Percentiles rank a stretch among this genome's conserved stretches.
Conservation (phyloP, 2,888 invertebrate species). For the Hydroisotoma schaefferi region DNA sequence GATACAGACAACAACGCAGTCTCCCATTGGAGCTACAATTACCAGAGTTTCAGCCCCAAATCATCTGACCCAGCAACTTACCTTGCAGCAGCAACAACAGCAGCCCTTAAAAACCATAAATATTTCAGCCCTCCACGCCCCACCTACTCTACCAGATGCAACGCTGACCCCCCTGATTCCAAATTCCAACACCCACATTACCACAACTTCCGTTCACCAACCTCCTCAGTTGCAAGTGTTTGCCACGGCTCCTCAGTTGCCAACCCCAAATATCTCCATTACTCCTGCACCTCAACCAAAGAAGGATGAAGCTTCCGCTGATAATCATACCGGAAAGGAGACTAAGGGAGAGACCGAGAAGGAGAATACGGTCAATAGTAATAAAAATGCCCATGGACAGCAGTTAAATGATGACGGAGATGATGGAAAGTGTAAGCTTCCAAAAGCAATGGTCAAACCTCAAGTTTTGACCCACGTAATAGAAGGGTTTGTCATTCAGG, state of each 20-base stretch:
- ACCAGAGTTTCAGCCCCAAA: slow-evolving; percentile 24
- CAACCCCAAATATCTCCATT: slow-evolving; percentile 48
- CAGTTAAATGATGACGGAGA: slow-evolving; percentile 33
- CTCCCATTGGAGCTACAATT: slow-evolving; percentile 27
- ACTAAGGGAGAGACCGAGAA: slow-evolving; percentile 40
- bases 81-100: slow-evolving; percentile 16
- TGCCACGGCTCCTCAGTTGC: slow-evolving; percentile 41
- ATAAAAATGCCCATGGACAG: background rate
- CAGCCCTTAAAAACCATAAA: slow-evolving; percentile 47
- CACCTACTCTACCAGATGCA: slow-evolving; percentile 45
- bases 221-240: slow-evolving; percentile 38
- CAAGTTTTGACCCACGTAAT: slow-evolving; percentile 94
- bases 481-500: slow-evolving; percentile 94
- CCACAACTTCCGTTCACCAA: slow-evolving; percentile 15
- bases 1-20: slow-evolving; percentile 23
- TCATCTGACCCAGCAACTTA: background rate
- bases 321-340: background rate
- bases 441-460: slow-evolving; percentile 90
- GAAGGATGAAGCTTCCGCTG: slow-evolving; percentile 30
- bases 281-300: slow-evolving; percentile 46
- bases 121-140: slow-evolving; percentile 42
- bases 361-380: slow-evolving; percentile 41
- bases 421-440: slow-evolving; percentile 50
- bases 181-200: slow-evolving; percentile 29
- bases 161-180: slow-evolving; percentile 48